Percentiles rank a stretch among this genome's conserved stretches.
Conservation (phyloP, 2,113 vertebrate species). For the Electrona antarctica region DNA sequence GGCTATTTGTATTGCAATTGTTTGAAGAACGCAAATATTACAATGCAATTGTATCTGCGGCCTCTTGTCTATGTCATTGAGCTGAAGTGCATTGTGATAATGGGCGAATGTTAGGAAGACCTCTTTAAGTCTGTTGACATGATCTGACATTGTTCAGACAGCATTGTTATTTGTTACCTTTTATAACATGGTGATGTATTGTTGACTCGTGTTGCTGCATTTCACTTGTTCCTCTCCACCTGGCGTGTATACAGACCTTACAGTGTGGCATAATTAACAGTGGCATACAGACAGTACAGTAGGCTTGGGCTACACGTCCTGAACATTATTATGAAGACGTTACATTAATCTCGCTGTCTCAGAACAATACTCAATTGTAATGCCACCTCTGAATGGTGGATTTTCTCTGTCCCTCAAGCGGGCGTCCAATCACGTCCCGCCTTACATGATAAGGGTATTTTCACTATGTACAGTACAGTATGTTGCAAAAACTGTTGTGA, state of each 20-base stretch:
- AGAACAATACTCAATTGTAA: conserved; percentile 74
- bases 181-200: no score
- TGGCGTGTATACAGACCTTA: conserved; percentile 23
- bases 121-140: no score
- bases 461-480: conserved; percentile 88
- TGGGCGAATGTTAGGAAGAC: no score
- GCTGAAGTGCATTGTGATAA: no score
- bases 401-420: conserved; percentile 75
- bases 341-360: conserved; percentile 80
- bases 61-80: no score
- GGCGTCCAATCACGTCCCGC: conserved; percentile 81
- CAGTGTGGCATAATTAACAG: conserved; percentile 27
- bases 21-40: no score
- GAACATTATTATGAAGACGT: conserved; percentile 71
- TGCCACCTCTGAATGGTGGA: conserved; percentile 77
- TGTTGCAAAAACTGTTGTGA: conserved; percentile 76
- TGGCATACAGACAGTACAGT: conserved; percentile 11
- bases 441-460: conserved; percentile 84
- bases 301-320: conserved; percentile 53
- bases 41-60: no score
- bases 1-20: no score
- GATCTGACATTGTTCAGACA: no score
- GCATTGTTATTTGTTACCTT: no score
- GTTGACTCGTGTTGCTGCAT: not conserved
- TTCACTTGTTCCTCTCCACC: conserved; percentile 45